Evolutionary conservation across 1,140 invertebrate species (phyloP).

Genomic region (Caenorhabditis inopinata): DNA sequence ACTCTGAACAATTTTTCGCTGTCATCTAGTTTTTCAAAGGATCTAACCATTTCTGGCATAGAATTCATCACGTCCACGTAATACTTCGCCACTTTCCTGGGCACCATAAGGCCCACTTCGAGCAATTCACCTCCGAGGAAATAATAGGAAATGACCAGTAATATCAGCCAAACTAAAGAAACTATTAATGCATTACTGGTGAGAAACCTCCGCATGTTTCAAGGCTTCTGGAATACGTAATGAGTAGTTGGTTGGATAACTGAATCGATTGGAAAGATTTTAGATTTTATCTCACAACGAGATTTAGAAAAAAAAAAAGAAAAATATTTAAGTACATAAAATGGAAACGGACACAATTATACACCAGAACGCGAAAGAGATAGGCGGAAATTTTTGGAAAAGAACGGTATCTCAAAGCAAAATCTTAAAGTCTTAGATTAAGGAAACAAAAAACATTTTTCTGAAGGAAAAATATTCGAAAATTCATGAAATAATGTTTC

Average conservation of each 20-base stretch:
- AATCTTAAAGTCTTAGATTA: background rate
- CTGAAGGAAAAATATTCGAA: background rate
- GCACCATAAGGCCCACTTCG: too few relatives aligned
- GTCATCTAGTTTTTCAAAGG: too few relatives aligned
- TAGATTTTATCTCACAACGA: slow-evolving; percentile 15
- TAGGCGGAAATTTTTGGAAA: slow-evolving; percentile 10
- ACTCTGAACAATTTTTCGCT: background rate
- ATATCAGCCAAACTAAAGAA: background rate
- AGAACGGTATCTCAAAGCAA: slow-evolving; percentile 3
- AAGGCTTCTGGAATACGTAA: slow-evolving; percentile 4
- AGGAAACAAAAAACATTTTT: background rate
- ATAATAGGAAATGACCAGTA: background rate
- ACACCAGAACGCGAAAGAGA: slow-evolving; percentile 8
- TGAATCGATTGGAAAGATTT: background rate
- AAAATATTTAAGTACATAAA: slow-evolving; percentile 18
- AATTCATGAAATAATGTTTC: background rate
- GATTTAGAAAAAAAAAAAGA: background rate
- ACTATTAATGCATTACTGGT: background rate
- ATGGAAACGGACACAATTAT: background rate
- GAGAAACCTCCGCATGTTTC: background rate
- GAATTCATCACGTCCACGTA: background rate
- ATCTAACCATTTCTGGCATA: background rate
- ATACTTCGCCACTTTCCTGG: background rate
- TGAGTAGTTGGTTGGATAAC: background rate
- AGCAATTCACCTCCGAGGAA: too few relatives aligned